Conservation (phyloP, 2,113 vertebrate genomes). For the Elgaria multicarinata region DNA sequence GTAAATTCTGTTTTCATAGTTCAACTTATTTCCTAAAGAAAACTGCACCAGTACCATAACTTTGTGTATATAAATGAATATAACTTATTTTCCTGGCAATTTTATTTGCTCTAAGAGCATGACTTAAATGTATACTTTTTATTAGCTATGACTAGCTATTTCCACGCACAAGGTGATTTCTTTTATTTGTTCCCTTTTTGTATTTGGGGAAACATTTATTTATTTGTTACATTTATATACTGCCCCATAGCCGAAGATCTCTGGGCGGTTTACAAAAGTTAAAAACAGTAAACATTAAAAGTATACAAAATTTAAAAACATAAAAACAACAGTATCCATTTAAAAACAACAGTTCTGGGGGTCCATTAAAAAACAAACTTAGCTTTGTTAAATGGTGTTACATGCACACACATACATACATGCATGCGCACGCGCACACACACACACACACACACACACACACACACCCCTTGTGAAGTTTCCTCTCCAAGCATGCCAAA, state of each 20-base stretch:
- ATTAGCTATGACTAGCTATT: conserved; percentile 68
- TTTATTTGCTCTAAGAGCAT: conserved; percentile 77
- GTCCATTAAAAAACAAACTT: no score
- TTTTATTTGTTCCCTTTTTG: conserved; percentile 25
- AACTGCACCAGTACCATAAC: conserved; percentile 63
- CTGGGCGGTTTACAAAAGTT: no score
- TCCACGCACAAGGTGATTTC: conserved; percentile 67
- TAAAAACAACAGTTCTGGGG: no score
- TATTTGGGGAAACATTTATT: conserved; percentile 51
- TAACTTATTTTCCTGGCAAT: conserved; percentile 78
- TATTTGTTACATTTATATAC: no score
- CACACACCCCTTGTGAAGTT: background rate
- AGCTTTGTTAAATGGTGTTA: no score
- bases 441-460: background rate
- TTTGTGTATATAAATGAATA: conserved; percentile 81
- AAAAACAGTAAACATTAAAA: no score
- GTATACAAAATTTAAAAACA: no score
- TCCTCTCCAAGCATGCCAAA: conserved; percentile 59
- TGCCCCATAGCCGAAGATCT: no score
- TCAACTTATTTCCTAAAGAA: conserved; percentile 76
- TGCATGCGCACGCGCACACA: no score
- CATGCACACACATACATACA: no score
- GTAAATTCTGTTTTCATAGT: conserved; percentile 72
- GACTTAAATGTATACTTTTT: conserved; percentile 78
- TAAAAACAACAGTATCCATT: no score